phyloP scores from a whole-genome alignment of 2,113 vertebrate genomes.

The Rhabdomys dilectus region DNA sequence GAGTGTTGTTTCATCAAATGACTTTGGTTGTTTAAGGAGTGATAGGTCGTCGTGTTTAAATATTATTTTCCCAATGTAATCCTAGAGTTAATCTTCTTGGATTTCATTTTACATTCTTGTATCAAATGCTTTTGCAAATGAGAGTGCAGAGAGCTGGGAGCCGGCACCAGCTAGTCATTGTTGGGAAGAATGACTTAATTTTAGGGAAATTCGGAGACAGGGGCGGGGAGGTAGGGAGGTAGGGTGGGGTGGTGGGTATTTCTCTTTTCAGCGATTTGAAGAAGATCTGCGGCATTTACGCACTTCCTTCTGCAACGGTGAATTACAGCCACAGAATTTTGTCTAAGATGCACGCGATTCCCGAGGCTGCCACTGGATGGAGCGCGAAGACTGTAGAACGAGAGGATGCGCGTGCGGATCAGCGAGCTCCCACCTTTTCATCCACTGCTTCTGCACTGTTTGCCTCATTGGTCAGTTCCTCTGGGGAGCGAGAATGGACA shows the following conservation, averaged over 20 bases:
- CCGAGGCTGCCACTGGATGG: neutral
- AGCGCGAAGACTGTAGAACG: neutral
- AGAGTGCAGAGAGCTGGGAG: neutral
- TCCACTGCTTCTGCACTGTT: neutral
- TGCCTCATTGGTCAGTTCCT: neutral
- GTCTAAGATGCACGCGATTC: fast-evolving
- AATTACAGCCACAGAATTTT: neutral
- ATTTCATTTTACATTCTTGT: neutral
- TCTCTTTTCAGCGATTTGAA: neutral
- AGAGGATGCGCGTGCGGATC: too few species aligned
- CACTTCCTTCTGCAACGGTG: neutral
- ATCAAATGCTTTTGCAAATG: neutral
- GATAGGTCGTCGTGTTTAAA: neutral
- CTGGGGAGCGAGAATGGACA: fast-evolving
- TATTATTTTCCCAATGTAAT: neutral
- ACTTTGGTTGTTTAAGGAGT: neutral
- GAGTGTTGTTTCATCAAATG: neutral
- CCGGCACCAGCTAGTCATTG: neutral
- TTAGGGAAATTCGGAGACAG: neutral
- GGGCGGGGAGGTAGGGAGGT: too few species aligned
- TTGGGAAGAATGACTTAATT: neutral
- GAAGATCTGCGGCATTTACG: neutral
- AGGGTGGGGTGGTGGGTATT: neutral
- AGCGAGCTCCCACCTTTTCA: neutral
- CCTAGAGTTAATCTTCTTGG: neutral